These are phyloP conservation scores for Calvadosia cruxmelitensis DNA, from an alignment of 30 jellyfish, hydroid and myxozoan genomes.

Conservation along the genomic window DNA sequence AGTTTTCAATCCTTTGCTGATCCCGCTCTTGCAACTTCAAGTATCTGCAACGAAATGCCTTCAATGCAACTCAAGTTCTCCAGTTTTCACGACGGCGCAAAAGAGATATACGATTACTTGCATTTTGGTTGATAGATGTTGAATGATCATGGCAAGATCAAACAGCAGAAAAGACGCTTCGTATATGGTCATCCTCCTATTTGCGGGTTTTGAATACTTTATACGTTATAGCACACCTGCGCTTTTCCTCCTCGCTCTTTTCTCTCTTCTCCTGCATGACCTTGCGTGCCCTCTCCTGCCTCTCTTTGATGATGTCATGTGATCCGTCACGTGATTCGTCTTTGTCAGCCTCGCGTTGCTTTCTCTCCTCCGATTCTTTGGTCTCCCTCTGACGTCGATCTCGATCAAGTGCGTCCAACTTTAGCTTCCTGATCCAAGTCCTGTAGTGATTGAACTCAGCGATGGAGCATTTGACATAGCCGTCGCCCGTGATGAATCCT, in stretches of 20 bases:
- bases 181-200: too few species aligned
- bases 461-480: constrained; percentile 68
- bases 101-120: not conserved
- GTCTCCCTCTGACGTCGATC: constrained; percentile 4
- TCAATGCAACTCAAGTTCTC: too few species aligned
- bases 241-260: constrained; percentile 17
- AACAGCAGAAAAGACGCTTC: not conserved
- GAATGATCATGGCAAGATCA: not conserved
- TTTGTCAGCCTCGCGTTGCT: not conserved
- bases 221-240: too few species aligned
- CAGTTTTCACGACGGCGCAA: too few species aligned
- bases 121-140: not conserved
- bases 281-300: constrained; percentile 29
- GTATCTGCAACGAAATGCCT: constrained; percentile 23
- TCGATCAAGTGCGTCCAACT: constrained; percentile 42
- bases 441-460: constrained; percentile 71
- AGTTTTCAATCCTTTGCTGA: constrained; percentile 17
- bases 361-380: constrained; percentile 9
- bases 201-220: too few species aligned
- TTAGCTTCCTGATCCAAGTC: constrained; percentile 70
- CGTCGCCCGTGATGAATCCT: constrained; percentile 75
- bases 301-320: constrained; percentile 21
- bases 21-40: constrained; percentile 37
- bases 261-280: constrained; percentile 21
- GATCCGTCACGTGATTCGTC: constrained; percentile 21